Conservation (phyloP, 2,113 vertebrate species). For the Murina feae region DNA sequence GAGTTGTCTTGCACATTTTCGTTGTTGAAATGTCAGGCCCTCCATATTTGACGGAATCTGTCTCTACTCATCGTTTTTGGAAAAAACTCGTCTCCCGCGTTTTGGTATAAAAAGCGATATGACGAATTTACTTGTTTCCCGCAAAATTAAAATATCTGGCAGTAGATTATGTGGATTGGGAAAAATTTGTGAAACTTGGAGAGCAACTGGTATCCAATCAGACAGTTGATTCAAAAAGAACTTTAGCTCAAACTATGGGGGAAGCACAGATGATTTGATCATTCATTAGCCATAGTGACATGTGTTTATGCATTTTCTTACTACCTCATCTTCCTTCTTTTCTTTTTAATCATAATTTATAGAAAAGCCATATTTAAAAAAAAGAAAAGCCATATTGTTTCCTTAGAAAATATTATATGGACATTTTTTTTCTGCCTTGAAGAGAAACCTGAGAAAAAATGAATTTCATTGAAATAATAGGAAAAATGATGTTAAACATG, state of each 20-base stretch:
- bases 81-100: too few species aligned
- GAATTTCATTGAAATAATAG: not conserved
- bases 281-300: not conserved
- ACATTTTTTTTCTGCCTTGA: not conserved
- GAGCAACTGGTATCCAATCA: not conserved
- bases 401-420: not conserved
- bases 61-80: too few species aligned
- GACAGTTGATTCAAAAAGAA: not conserved
- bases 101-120: too few species aligned
- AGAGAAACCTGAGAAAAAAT: not conserved
- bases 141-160: constrained; percentile 29
- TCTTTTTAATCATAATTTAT: constrained; percentile 15
- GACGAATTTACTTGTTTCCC: too few species aligned
- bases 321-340: not conserved
- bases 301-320: not conserved
- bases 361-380: not conserved
- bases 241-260: not conserved
- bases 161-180: not conserved
- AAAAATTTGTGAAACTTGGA: not conserved
- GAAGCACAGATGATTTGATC: not conserved
- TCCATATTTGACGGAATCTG: too few species aligned
- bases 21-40: too few species aligned
- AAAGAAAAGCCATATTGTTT: not conserved
- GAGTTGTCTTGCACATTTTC: too few species aligned
- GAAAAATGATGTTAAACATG: not conserved